Conservation (phyloP, 2,888 invertebrate genomes). For the Rotaria magnacalcarata region DNA sequence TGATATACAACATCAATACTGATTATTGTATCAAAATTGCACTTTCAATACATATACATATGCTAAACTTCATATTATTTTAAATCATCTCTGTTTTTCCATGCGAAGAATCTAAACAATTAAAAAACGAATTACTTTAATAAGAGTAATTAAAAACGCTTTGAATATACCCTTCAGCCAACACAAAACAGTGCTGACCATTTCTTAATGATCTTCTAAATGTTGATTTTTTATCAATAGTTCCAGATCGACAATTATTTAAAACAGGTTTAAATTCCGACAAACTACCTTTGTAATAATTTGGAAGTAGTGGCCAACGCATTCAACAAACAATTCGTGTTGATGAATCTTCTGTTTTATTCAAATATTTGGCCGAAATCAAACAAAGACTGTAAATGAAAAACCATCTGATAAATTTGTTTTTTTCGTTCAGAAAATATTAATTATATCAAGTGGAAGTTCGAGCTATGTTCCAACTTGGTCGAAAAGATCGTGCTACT, state of each 20-base stretch:
- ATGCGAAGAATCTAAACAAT: conserved; percentile 15
- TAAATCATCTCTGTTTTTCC: neutral
- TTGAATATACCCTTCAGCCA: neutral
- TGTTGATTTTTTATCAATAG: neutral
- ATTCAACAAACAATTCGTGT: conserved; percentile 9
- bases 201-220: neutral
- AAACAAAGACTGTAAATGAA: neutral
- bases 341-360: neutral
- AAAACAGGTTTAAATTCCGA: neutral
- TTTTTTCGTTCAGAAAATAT: neutral
- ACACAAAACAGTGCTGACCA: neutral
- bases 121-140: neutral
- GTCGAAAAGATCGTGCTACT: neutral
- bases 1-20: neutral
- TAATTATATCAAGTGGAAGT: neutral
- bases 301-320: neutral
- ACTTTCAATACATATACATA: too few species aligned
- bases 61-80: too few species aligned
- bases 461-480: neutral
- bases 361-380: neutral
- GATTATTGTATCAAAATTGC: neutral
- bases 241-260: conserved; percentile 32
- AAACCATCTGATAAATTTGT: neutral
- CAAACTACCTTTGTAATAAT: neutral
- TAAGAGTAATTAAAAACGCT: neutral